These are phyloP conservation scores for Buathra laborator DNA, from an alignment of 2,888 invertebrate species.

Conservation along the genomic window DNA sequence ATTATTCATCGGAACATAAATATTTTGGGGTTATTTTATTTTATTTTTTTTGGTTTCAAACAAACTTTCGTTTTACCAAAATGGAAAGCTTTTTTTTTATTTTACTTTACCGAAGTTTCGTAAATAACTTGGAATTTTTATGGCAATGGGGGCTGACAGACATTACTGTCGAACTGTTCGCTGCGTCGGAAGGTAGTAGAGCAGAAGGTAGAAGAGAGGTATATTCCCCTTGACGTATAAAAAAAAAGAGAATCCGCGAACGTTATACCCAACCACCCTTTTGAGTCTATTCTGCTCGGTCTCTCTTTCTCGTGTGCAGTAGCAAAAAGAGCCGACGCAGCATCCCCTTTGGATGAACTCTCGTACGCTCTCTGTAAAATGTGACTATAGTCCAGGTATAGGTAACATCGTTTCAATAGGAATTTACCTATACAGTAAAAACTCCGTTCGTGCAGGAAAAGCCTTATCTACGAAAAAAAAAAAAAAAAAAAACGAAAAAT, in stretches of 20 bases:
- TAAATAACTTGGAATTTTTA: too few species aligned
- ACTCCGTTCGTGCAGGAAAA: not conserved
- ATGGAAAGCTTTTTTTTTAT: too few species aligned
- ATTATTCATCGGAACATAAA: not conserved
- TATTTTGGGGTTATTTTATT: too few species aligned
- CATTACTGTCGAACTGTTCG: too few species aligned
- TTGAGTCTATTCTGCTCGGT: not conserved
- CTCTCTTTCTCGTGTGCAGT: not conserved
- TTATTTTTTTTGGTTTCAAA: too few species aligned
- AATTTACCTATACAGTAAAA: not conserved
- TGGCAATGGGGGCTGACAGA: too few species aligned
- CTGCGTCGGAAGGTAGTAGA: not conserved
- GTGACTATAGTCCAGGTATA: slow-evolving; percentile 21
- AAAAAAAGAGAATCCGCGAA: not conserved
- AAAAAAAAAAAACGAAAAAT: too few species aligned
- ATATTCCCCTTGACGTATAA: not conserved
- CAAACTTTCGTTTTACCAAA: too few species aligned
- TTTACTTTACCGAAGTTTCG: too few species aligned
- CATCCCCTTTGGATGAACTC: slow-evolving; percentile 43
- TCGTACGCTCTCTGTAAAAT: slow-evolving; percentile 1
- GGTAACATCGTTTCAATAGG: slow-evolving; percentile 17
- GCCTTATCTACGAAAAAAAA: not conserved
- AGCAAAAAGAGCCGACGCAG: slow-evolving; percentile 45
- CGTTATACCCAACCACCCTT: not conserved
- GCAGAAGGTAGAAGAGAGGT: not conserved